phyloP scores from a whole-genome alignment of 2,797 vertebrate genomes.

The Malurus splendens region DNA sequence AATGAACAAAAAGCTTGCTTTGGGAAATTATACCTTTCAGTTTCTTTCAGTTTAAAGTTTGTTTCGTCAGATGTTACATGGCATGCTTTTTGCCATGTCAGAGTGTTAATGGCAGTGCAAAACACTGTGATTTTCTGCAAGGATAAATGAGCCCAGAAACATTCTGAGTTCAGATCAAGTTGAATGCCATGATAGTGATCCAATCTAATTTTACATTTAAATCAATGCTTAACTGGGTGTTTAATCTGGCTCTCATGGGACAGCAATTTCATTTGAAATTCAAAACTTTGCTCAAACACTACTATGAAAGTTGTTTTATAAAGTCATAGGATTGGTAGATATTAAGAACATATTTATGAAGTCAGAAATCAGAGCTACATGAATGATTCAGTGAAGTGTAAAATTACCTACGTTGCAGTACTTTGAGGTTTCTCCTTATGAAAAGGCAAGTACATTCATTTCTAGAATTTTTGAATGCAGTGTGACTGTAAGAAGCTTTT shows the following conservation, averaged over 20 bases:
- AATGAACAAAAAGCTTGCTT: conserved; percentile 65
- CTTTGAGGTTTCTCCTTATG: background rate
- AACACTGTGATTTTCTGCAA: conserved; percentile 57
- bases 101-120: conserved; percentile 53
- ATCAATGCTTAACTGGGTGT: conserved; percentile 5
- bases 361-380: background rate
- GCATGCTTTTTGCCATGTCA: conserved; percentile 36
- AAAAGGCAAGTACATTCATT: background rate
- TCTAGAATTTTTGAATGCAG: background rate
- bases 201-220: conserved; percentile 29
- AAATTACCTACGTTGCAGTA: background rate
- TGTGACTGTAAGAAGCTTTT: background rate
- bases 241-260: conserved; percentile 22
- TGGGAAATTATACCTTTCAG: conserved; percentile 60
- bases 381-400: background rate
- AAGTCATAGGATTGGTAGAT: background rate
- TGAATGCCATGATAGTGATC: conserved; percentile 43
- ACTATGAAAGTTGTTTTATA: background rate
- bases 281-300: background rate
- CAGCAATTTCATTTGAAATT: conserved; percentile 29
- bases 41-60: conserved; percentile 64
- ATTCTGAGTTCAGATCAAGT: conserved; percentile 41
- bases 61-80: conserved; percentile 56
- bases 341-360: background rate
- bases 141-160: conserved; percentile 58